A percentile compares a stretch with the other conserved stretches of the same genome.
Evolutionary conservation across 2,113 vertebrate species (phyloP).

Genomic region (Cranoglanis bouderius): DNA sequence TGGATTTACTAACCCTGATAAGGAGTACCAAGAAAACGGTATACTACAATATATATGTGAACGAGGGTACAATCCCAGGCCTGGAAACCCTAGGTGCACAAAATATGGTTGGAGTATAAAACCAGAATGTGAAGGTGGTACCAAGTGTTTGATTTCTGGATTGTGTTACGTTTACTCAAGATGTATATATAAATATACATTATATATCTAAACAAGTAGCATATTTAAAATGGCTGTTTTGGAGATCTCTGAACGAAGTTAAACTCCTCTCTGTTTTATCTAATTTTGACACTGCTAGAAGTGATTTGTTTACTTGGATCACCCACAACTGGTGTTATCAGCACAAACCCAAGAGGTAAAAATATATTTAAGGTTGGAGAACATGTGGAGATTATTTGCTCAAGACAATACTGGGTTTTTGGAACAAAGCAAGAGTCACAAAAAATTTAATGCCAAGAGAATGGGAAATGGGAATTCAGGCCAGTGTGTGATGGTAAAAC

Average conservation of each 20-base stretch:
- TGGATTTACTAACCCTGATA: fast-evolving
- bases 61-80: not conserved
- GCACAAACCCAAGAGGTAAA: not conserved
- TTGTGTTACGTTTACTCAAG: too few relatives aligned
- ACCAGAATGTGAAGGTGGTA: slow-evolving; percentile 66
- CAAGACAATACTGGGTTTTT: not conserved
- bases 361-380: slow-evolving; percentile 49
- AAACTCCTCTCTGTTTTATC: not conserved
- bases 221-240: not conserved
- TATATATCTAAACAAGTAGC: not conserved
- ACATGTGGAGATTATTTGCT: slow-evolving; percentile 43
- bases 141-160: not conserved
- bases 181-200: not conserved
- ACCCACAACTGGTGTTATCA: fast-evolving
- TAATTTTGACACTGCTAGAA: slow-evolving; percentile 36
- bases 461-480: slow-evolving; percentile 35
- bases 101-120: slow-evolving; percentile 58
- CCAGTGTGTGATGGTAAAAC: slow-evolving; percentile 59
- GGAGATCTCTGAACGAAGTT: not conserved
- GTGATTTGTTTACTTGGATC: slow-evolving; percentile 50
- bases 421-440: fast-evolving
- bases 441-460: not conserved
- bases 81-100: slow-evolving; percentile 51
- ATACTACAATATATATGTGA: slow-evolving; percentile 32
- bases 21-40: slow-evolving; percentile 45